These are phyloP conservation scores for Sympetrum striolatum DNA, from an alignment of 2,888 invertebrate genomes.

Conservation along the genomic window DNA sequence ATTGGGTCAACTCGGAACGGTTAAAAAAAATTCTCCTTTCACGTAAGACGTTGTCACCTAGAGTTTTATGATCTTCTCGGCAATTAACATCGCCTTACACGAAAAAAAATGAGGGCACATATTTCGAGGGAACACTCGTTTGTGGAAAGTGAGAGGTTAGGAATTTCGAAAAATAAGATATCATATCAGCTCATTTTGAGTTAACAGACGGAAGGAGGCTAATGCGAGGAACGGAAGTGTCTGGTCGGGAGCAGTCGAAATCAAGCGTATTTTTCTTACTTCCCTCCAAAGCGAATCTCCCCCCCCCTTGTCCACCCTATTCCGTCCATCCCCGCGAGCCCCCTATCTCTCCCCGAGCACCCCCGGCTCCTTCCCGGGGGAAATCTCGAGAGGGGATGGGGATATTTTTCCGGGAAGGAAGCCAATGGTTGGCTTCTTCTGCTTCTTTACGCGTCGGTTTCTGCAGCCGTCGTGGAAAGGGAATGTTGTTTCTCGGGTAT, in stretches of 20 bases:
- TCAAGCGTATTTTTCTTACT: background rate
- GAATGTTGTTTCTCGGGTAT: background rate
- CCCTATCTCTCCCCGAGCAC: background rate
- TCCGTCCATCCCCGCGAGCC: background rate
- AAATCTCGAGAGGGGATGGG: background rate
- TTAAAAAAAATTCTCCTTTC: background rate
- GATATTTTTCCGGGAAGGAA: background rate
- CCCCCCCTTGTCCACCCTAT: background rate
- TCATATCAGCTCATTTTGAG: background rate
- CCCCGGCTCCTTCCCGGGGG: background rate
- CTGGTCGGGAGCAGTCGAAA: background rate
- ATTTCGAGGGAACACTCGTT: background rate
- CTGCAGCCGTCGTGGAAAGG: background rate
- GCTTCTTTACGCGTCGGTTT: background rate
- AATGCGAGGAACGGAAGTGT: background rate
- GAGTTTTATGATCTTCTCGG: background rate
- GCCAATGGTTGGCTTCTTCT: background rate
- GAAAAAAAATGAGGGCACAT: background rate
- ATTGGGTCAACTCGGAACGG: background rate
- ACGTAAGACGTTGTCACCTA: background rate
- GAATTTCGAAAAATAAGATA: background rate
- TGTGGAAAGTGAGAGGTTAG: background rate
- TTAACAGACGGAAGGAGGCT: background rate
- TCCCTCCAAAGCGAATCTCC: background rate
- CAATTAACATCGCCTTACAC: background rate